A percentile compares a stretch with the other conserved stretches of the same genome.
These are phyloP conservation scores for Eleutherodactylus coqui DNA, from an alignment of 2,797 vertebrate genomes.

Conservation along the genomic window DNA sequence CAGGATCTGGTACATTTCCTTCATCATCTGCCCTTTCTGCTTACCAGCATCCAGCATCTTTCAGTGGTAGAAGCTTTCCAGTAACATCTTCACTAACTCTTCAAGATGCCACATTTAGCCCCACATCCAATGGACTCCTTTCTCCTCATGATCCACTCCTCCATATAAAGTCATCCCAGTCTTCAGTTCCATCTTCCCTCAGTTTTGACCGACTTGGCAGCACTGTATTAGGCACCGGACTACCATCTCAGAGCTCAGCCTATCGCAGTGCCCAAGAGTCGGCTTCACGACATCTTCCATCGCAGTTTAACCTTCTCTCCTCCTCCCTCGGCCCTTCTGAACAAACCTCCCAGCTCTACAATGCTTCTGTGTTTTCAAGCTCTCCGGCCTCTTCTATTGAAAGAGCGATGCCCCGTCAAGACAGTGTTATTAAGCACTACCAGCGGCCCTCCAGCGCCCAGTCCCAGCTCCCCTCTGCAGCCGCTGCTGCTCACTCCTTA, in stretches of 20 bases:
- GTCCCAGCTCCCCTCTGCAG: constrained; percentile 84
- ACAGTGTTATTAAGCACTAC: constrained; percentile 96
- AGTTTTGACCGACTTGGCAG: constrained; percentile 88
- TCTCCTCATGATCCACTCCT: constrained; percentile 92
- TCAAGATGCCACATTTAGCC: constrained; percentile 93
- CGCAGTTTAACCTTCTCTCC: constrained; percentile 90
- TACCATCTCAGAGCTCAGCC: constrained; percentile 83
- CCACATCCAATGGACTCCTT: constrained; percentile 92
- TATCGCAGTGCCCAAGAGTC: constrained; percentile 86
- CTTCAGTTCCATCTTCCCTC: constrained; percentile 83
- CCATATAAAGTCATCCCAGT: constrained; percentile 90
- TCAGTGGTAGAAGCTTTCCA: constrained; percentile 91
- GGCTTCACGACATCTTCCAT: constrained; percentile 86
- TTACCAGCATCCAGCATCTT: constrained; percentile 94
- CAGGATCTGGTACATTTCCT: constrained; percentile 83
- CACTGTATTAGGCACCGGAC: constrained; percentile 70
- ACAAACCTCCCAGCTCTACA: constrained; percentile 90
- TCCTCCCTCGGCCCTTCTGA: constrained; percentile 76
- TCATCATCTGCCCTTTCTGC: constrained; percentile 93
- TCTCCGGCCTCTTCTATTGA: constrained; percentile 83
- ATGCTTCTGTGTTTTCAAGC: constrained; percentile 88
- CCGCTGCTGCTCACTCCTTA: constrained; percentile 85
- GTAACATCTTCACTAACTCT: constrained; percentile 87
- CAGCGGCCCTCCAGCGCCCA: constrained; percentile 88
- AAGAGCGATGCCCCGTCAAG: constrained; percentile 89